Evolutionary conservation across 2,888 invertebrate species (phyloP).

Genomic region (Aricia artaxerxes): DNA sequence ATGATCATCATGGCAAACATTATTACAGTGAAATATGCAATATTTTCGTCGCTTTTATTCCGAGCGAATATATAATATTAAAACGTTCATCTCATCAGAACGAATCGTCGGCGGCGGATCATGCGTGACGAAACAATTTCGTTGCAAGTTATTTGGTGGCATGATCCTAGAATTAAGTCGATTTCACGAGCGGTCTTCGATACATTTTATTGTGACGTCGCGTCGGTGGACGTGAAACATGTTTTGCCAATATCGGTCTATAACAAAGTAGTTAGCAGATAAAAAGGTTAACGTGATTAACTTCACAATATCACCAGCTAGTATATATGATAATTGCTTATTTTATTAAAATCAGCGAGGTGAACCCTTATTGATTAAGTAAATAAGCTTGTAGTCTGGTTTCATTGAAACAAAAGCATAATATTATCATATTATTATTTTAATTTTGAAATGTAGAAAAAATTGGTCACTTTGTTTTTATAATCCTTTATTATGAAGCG

Average conservation of each 20-base stretch:
- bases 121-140: conserved; percentile 30
- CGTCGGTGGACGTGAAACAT: conserved; percentile 20
- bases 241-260: conserved; percentile 26
- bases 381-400: too few relatives aligned
- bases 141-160: conserved; percentile 29
- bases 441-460: too few relatives aligned
- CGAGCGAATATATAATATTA: conserved; percentile 17
- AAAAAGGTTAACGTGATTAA: conserved; percentile 30
- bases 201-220: conserved; percentile 16
- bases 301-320: conserved; percentile 12
- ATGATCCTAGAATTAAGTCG: conserved; percentile 15
- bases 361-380: conserved; percentile 5
- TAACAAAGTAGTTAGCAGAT: conserved; percentile 24
- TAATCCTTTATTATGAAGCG: too few relatives aligned
- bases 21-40: conserved; percentile 10
- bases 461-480: too few relatives aligned
- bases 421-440: too few relatives aligned
- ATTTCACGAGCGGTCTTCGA: conserved; percentile 25
- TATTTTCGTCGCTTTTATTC: conserved; percentile 9
- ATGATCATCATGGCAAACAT: background rate
- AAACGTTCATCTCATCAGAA: conserved; percentile 24
- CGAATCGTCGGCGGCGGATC: conserved; percentile 19
- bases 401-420: too few relatives aligned
- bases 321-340: conserved; percentile 5
- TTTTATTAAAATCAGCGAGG: conserved; percentile 24